These are phyloP conservation scores for Stegophylla sp. DNA, from an alignment of 2,888 invertebrate genomes.

Conservation along the genomic window DNA sequence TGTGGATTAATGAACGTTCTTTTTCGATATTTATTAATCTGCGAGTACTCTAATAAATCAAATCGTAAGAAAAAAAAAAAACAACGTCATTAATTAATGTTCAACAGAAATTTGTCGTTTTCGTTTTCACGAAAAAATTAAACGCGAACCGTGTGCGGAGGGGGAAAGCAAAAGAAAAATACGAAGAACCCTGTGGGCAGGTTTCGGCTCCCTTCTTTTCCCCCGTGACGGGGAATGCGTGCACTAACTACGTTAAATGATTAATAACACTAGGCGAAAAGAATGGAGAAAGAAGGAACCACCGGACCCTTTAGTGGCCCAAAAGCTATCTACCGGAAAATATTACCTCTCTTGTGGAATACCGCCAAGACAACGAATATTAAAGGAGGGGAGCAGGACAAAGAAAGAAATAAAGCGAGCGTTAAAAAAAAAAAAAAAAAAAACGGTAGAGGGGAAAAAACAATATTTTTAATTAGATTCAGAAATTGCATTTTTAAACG, in stretches of 20 bases:
- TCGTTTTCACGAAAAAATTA: constrained; percentile 54
- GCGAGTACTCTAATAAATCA: constrained; percentile 53
- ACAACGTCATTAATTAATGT: constrained; percentile 57
- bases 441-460: constrained; percentile 28
- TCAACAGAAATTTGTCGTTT: constrained; percentile 57
- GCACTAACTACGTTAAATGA: constrained; percentile 59
- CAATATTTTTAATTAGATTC: constrained; percentile 59
- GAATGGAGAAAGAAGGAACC: constrained; percentile 33
- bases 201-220: constrained; percentile 28
- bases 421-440: constrained; percentile 38
- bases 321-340: constrained; percentile 59
- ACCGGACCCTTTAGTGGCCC: constrained; percentile 58
- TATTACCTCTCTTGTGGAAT: constrained; percentile 59
- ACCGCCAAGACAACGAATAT: constrained; percentile 54
- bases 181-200: constrained; percentile 39
- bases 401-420: constrained; percentile 45
- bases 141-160: neutral
- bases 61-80: constrained; percentile 24
- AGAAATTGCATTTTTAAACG: constrained; percentile 30
- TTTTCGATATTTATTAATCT: constrained; percentile 57
- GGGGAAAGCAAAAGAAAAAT: constrained; percentile 2
- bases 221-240: neutral
- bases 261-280: constrained; percentile 57
- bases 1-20: constrained; percentile 55
- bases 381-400: constrained; percentile 25